These are phyloP conservation scores for Euphonia xanthogaster DNA, from an alignment of 2,797 vertebrate species.

Conservation along the genomic window DNA sequence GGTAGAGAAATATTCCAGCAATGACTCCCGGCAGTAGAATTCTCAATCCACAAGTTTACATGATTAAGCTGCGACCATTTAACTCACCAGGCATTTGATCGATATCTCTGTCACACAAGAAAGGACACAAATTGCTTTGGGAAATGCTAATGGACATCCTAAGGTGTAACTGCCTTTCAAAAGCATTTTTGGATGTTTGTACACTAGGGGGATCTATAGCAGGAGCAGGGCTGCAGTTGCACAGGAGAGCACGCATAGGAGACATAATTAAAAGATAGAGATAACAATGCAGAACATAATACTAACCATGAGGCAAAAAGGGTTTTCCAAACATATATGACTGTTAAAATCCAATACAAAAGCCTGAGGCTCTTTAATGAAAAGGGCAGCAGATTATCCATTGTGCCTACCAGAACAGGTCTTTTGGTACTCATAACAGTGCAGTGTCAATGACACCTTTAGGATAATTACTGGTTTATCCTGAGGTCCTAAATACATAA, in stretches of 20 bases:
- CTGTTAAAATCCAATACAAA: neutral
- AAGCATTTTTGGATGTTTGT: neutral
- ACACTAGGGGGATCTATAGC: neutral
- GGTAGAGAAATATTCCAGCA: neutral
- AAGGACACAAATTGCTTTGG: neutral
- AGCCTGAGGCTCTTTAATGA: neutral
- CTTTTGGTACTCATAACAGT: neutral
- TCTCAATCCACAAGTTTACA: neutral
- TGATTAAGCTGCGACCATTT: neutral
- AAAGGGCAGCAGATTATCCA: neutral
- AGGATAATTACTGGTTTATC: neutral
- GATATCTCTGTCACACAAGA: neutral
- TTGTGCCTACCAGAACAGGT: neutral
- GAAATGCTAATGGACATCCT: neutral
- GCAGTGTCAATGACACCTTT: neutral
- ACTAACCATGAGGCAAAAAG: neutral
- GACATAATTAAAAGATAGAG: neutral
- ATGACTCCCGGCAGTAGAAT: neutral
- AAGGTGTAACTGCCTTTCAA: neutral
- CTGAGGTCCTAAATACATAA: neutral
- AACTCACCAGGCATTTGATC: neutral
- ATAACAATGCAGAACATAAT: neutral
- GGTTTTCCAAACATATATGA: neutral
- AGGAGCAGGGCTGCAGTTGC: neutral
- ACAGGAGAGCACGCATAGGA: neutral